Percentiles rank a stretch among this genome's conserved stretches.
Evolutionary conservation across 1,140 invertebrate species (phyloP).

Genomic region (Rhyzopertha dominica): DNA sequence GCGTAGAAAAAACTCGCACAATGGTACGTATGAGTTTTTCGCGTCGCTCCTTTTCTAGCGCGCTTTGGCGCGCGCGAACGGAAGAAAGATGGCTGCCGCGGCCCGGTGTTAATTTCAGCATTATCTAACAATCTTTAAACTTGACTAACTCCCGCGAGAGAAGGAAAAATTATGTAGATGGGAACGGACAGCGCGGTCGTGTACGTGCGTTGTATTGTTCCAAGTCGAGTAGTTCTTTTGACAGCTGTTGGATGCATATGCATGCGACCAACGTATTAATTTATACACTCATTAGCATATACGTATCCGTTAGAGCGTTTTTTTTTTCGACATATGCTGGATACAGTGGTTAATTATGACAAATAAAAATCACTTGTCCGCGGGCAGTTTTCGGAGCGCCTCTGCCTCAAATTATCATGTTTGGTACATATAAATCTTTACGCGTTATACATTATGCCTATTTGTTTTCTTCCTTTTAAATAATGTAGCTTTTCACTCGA

Average conservation of each 20-base stretch:
- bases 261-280: conserved; percentile 46
- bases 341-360: conserved; percentile 39
- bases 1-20: too few relatives aligned
- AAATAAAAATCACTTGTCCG: conserved; percentile 34
- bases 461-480: too few relatives aligned
- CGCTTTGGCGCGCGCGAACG: too few relatives aligned
- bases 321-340: conserved; percentile 42
- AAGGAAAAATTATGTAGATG: conserved; percentile 44
- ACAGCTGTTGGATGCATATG: conserved; percentile 40
- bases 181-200: conserved; percentile 24
- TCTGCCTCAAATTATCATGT: too few relatives aligned
- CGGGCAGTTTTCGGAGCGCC: too few relatives aligned
- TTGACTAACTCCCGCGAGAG: conserved; percentile 45
- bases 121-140: conserved; percentile 46
- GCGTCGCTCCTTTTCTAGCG: too few relatives aligned
- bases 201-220: conserved; percentile 32
- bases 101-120: conserved; percentile 44
- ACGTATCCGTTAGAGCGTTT: conserved; percentile 44
- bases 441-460: too few relatives aligned
- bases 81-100: too few relatives aligned
- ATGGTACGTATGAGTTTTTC: too few relatives aligned
- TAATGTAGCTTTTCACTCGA: too few relatives aligned
- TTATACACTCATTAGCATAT: conserved; percentile 46
- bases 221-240: conserved; percentile 21
- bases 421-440: too few relatives aligned